phyloP scores from a whole-genome alignment of 2,113 vertebrate species.

The Harpagus bidentatus region DNA sequence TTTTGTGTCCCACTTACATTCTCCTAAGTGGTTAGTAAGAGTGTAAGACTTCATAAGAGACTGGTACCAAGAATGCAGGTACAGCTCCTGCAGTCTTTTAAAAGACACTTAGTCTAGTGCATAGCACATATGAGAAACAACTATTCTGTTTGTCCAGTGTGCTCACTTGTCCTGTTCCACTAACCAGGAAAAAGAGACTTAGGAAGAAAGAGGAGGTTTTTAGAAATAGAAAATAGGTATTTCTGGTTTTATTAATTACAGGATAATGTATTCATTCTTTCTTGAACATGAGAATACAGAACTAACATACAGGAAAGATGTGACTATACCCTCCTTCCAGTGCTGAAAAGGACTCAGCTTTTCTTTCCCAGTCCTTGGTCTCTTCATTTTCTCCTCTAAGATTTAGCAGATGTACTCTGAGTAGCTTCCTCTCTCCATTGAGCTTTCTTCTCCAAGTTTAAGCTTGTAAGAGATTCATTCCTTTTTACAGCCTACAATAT shows the following conservation, averaged over 20 bases:
- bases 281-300: not conserved
- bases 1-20: not conserved
- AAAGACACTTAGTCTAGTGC: not conserved
- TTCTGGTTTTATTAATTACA: constrained; percentile 2
- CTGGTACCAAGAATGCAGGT: not conserved
- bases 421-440: constrained; percentile 64
- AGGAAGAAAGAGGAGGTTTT: not conserved
- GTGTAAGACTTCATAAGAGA: not conserved
- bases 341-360: not conserved
- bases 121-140: not conserved
- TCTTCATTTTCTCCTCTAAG: not conserved
- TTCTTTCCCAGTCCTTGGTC: not conserved
- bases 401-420: constrained; percentile 14
- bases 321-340: not conserved
- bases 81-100: not conserved
- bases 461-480: constrained; percentile 73
- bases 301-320: not conserved
- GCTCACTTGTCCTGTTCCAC: not conserved
- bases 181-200: not conserved
- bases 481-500: constrained; percentile 75
- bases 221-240: not conserved
- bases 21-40: not conserved
- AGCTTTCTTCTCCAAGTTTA: constrained; percentile 87
- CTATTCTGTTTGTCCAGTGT: not conserved
- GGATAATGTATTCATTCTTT: not conserved